These are phyloP conservation scores for Amphiura filiformis DNA, from an alignment of 35 echinoderm and acorn worm species.

Conservation along the genomic window DNA sequence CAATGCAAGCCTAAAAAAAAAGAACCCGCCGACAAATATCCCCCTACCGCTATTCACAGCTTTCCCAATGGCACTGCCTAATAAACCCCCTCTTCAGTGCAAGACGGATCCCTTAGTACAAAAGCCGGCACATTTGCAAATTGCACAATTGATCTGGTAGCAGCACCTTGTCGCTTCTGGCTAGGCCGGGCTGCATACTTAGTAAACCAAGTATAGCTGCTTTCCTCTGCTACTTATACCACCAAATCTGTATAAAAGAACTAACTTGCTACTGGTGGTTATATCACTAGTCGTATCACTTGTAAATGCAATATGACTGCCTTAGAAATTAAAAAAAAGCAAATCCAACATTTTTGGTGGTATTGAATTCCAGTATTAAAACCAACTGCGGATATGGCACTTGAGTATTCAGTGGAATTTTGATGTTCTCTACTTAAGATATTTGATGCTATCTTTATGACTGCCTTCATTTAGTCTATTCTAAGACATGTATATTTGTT, in stretches of 20 bases:
- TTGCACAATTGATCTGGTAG: not conserved
- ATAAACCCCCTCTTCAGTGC: not conserved
- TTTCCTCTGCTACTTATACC: not conserved
- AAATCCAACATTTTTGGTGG: not conserved
- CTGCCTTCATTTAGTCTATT: too few relatives aligned
- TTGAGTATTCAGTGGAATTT: not conserved
- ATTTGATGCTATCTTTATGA: not conserved
- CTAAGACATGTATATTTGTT: too few relatives aligned
- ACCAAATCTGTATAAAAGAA: not conserved
- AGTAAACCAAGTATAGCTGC: not conserved
- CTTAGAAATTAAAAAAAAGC: not conserved
- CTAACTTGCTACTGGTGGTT: not conserved
- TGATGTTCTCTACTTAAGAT: not conserved
- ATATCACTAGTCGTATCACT: not conserved
- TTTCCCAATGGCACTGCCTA: not conserved
- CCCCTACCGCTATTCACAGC: not conserved
- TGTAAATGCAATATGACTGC: not conserved
- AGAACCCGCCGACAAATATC: not conserved
- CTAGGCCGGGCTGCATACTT: not conserved
- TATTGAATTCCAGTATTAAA: not conserved
- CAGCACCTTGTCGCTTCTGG: not conserved
- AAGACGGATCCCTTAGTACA: not conserved
- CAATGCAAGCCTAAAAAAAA: not conserved
- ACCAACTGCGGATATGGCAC: not conserved
- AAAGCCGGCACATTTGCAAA: constrained; percentile 1